Evolutionary conservation across 2,888 invertebrate genomes (phyloP), one percentile per base, ranked within the genome.

Genomic region (Leucophenga maculata): DNA sequence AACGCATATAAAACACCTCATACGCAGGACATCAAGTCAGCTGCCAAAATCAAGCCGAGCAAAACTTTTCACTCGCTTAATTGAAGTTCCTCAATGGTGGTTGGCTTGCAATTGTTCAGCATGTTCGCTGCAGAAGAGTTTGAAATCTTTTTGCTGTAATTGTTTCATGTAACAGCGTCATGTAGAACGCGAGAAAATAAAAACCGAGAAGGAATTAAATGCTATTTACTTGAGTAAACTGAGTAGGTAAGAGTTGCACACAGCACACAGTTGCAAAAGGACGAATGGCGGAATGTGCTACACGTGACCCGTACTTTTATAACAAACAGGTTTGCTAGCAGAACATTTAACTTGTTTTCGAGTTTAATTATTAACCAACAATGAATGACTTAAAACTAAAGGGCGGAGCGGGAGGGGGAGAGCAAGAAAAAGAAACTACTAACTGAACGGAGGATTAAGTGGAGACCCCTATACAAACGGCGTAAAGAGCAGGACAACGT

Each of bases 311-410:
- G 46, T 14, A 14, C 22, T 18, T n/a, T 18, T 44, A 22, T 62
- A 62, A 16, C 39, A 20, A 14, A 8, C 14, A 18, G 62, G 44
- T 44, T n/a, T 6, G 18, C 16, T 65, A 11, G 14, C 52, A 65
- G 46, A 64, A 46, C 46, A 48, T 67, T 67, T 59, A 59, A 67
- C 67, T 67, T 67, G 67, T 67, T 67, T 67, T 57, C 67, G 69
- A 74, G 71, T 74, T 75, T 75, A 75, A 74, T 75, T 75, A 75
- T 75, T 75, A 71, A 74, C 72, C 71, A 69, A 69, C 72, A 74
- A 64, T 64, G 62, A 46, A 64, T 64, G 69, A 68, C 72, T 72
- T 71, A 67, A 69, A 74, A 71, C 57, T 68, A 68, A 68, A 68
- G 31, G 4, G 57, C 13, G 26, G 54, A 20, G 57, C 13, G 26